A percentile compares a stretch with the other conserved stretches of the same genome.
Conservation (phyloP, 2,888 invertebrate species). For the Temnothorax ravouxi region DNA sequence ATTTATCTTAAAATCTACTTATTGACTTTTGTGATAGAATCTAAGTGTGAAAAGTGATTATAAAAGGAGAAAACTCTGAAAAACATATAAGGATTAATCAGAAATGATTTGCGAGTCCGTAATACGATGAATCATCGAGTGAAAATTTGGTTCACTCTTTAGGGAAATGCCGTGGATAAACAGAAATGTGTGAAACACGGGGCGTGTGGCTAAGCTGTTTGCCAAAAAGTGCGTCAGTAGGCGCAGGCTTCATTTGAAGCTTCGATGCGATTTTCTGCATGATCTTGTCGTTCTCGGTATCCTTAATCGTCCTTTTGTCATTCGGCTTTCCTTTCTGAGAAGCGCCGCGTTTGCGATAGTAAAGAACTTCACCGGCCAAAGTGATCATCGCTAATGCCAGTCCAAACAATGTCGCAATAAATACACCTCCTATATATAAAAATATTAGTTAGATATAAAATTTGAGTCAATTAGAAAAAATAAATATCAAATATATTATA, state of each 20-base stretch:
- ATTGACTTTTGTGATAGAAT: constrained; percentile 24
- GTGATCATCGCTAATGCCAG: constrained; percentile 94
- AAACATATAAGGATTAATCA: neutral
- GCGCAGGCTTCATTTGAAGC: constrained; percentile 82
- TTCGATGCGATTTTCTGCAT: constrained; percentile 79
- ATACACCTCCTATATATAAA: constrained; percentile 92
- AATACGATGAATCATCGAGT: neutral
- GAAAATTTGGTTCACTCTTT: constrained; percentile 78
- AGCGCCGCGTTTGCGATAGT: constrained; percentile 87
- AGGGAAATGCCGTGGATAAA: constrained; percentile 85
- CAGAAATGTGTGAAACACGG: constrained; percentile 85
- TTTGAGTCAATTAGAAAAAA: neutral
- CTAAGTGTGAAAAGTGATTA: constrained; percentile 16
- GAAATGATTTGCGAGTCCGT: constrained; percentile 3
- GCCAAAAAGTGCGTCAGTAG: constrained; percentile 79
- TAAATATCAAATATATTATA: constrained; percentile 39
- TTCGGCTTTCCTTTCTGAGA: constrained; percentile 58
- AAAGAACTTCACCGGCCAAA: constrained; percentile 93
- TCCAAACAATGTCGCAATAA: constrained; percentile 95
- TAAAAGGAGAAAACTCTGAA: neutral
- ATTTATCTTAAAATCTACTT: neutral
- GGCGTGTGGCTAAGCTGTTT: constrained; percentile 75
- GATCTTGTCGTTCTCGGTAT: constrained; percentile 69
- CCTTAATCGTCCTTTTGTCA: constrained; percentile 50
- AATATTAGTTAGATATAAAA: constrained; percentile 19